A percentile compares a stretch with the other conserved stretches of the same genome.
These are phyloP conservation scores for Zoanthus sociatus DNA, from an alignment of 92 coral and sea anemone species.

Conservation along the genomic window DNA sequence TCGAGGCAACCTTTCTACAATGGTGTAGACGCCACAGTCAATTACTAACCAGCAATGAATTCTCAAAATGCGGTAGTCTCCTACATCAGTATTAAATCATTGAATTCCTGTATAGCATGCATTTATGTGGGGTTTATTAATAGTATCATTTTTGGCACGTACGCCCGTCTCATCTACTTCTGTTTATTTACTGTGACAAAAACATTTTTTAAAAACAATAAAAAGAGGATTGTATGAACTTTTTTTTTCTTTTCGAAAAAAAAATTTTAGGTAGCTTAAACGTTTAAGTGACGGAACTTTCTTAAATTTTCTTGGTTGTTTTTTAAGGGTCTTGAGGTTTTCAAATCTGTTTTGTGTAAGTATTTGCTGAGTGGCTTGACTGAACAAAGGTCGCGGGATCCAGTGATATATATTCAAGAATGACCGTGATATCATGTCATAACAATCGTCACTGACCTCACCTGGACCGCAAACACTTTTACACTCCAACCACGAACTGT, in stretches of 20 bases:
- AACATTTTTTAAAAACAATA: background rate
- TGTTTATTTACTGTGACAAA: background rate
- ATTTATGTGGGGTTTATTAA: background rate
- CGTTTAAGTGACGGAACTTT: background rate
- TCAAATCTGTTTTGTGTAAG: background rate
- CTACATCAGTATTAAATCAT: background rate
- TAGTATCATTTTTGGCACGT: background rate
- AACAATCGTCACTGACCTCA: background rate
- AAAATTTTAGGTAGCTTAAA: background rate
- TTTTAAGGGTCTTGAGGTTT: slow-evolving; percentile 8
- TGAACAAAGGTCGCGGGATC: background rate
- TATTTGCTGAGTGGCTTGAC: background rate
- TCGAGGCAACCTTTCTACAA: background rate
- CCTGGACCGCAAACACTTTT: background rate
- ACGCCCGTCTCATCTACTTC: background rate
- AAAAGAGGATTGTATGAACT: background rate
- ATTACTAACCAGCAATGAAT: background rate
- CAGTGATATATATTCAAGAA: background rate
- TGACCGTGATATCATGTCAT: background rate
- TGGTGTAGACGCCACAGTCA: background rate
- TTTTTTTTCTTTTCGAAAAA: background rate
- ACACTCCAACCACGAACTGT: background rate
- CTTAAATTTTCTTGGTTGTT: background rate
- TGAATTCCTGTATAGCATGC: background rate
- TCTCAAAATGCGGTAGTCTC: background rate